These are phyloP conservation scores for Lepidurus apus DNA, from an alignment of 1,140 invertebrate species.

Conservation along the genomic window DNA sequence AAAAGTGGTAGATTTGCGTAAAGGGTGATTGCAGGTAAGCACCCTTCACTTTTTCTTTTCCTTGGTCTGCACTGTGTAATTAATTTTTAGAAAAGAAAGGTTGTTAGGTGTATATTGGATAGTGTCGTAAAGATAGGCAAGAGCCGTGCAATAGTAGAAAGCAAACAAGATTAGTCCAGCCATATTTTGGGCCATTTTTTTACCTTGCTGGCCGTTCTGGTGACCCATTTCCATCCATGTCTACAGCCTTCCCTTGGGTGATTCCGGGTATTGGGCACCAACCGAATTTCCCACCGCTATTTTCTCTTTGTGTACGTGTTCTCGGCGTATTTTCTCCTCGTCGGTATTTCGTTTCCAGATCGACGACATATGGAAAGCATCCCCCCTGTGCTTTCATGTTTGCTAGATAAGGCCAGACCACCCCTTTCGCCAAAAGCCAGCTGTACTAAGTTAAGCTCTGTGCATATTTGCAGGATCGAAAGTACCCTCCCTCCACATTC, in stretches of 20 bases:
- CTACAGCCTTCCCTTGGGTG: conserved; percentile 1
- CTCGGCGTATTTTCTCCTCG: not conserved
- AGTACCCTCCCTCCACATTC: not conserved
- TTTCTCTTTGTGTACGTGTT: conserved; percentile 2
- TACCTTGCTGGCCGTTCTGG: not conserved
- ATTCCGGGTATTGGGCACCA: not conserved
- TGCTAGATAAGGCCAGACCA: not conserved
- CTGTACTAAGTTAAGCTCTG: not conserved
- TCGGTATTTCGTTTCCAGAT: not conserved
- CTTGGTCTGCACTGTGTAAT: not conserved
- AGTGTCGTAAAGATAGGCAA: not conserved
- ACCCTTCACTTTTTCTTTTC: not conserved
- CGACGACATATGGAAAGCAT: not conserved
- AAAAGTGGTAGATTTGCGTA: not conserved
- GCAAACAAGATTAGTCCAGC: not conserved
- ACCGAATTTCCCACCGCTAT: not conserved
- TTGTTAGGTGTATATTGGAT: not conserved
- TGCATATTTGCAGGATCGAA: not conserved
- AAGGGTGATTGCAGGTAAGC: not conserved
- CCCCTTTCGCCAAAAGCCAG: not conserved
- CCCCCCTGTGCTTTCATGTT: not conserved
- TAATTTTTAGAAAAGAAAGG: not conserved
- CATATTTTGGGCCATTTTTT: not conserved
- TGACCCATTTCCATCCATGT: conserved; percentile 15
- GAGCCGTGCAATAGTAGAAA: not conserved